phyloP scores from a whole-genome alignment of 2,888 invertebrate species.

The Cantharis rufa region DNA sequence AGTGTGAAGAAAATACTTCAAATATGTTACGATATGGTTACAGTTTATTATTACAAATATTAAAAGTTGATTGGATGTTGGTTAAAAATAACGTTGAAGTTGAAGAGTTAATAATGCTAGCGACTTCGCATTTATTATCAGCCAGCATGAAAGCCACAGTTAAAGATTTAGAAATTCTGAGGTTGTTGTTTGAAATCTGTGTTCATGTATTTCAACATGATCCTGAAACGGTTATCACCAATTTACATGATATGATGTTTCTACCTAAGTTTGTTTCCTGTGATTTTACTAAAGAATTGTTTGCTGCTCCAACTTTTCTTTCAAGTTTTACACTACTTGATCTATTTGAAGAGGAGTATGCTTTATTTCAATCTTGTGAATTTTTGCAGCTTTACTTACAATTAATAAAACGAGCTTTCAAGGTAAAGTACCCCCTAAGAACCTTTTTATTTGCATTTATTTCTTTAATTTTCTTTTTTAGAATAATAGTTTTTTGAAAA shows the following conservation, averaged over 20 bases:
- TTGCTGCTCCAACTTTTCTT: not conserved
- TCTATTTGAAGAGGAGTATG: not conserved
- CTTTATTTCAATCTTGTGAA: not conserved
- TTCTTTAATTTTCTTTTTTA: not conserved
- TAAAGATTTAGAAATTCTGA: constrained; percentile 1
- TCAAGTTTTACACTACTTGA: not conserved
- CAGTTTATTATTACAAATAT: constrained; percentile 1
- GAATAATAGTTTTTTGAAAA: not conserved
- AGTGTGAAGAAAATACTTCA: not conserved
- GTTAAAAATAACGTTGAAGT: not conserved
- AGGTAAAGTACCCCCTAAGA: not conserved
- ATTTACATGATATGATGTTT: not conserved
- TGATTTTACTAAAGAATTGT: not conserved
- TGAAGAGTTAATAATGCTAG: not conserved
- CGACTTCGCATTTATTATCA: not conserved
- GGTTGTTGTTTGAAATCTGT: constrained; percentile 1
- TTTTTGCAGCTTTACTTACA: constrained; percentile 6
- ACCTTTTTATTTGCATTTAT: not conserved
- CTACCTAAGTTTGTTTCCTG: not conserved
- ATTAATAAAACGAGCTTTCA: not conserved
- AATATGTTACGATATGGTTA: not conserved
- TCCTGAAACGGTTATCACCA: not conserved
- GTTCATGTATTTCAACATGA: not conserved
- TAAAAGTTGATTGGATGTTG: not conserved
- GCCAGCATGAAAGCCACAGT: not conserved